Evolutionary conservation across 2,888 invertebrate species (phyloP), one percentile per base, ranked within the genome.

Genomic region (Morpho deidamia): DNA sequence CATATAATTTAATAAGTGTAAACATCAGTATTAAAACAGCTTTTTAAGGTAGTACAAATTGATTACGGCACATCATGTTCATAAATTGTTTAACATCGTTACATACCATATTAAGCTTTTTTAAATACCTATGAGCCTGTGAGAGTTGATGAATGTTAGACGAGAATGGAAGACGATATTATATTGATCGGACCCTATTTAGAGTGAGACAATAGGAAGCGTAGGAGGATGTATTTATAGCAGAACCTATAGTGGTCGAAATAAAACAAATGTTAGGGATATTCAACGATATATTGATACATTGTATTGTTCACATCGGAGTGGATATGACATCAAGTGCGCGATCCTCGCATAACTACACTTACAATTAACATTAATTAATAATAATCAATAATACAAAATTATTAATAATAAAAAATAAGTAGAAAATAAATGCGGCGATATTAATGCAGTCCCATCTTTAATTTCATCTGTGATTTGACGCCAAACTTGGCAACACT

Each of bases 221-320:
- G n/a, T n/a, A n/a, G n/a, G n/a, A n/a, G n/a, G n/a, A n/a, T n/a
- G n/a, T n/a, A n/a, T n/a, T 14, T 14, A 14, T 14, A 14, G 2
- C 14, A 14, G 14, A 14, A 14, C 4, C 4, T 23, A 23, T 5
- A 23, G n/a, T 8, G 39, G 8, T 41, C 12, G 7, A 58, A 68
- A 63, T 65, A 56, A 70, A 66, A 60, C 63, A 60, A 51, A 32
- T 11, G 41, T 54, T 59, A 61, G 66, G 76, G 76, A 69, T 71
- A 74, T 72, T 68, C 74, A 71, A 76, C 72, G 76, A 76, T 81
- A 79, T 82, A 81, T 71, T 69, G 69, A 78, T 81, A 78, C 76
- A 78, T 75, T 72, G 65, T 69, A 69, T 74, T 70, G 73, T 67
- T 64, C 67, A 67, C 61, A 71, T 71, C 68, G 71, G 71, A 73